These are phyloP conservation scores for Heterochromis multidens DNA, from an alignment of 2,113 vertebrate species.

Conservation along the genomic window DNA sequence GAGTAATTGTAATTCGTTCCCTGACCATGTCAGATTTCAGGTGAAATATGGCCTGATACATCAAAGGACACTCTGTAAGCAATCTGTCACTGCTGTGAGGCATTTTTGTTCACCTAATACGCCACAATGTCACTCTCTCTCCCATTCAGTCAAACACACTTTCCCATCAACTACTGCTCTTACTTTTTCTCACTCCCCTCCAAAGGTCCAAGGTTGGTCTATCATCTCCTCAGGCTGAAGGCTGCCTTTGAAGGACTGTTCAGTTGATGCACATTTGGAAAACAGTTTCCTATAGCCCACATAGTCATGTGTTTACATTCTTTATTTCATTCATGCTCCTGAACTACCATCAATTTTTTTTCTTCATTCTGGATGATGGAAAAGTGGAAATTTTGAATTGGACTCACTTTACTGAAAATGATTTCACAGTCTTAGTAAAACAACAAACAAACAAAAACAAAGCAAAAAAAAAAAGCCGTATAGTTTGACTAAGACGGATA, in stretches of 20 bases:
- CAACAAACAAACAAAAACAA: no score
- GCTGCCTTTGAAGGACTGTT: neutral
- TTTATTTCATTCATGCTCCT: neutral
- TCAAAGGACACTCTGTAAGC: neutral
- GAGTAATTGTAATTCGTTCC: neutral
- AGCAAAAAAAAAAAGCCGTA: accelerated
- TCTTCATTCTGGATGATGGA: neutral
- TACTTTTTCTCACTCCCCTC: neutral
- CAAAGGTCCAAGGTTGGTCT: neutral
- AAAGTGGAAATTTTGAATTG: neutral
- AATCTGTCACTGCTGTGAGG: neutral
- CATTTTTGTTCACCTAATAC: neutral
- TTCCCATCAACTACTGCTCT: neutral
- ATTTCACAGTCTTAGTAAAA: neutral
- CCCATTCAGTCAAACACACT: neutral
- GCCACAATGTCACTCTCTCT: neutral
- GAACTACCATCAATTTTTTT: neutral
- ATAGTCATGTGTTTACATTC: neutral
- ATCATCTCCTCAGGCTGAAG: neutral
- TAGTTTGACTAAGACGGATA: neutral
- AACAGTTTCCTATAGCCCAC: neutral
- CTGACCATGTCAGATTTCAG: neutral
- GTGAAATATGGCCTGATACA: neutral
- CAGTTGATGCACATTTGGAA: neutral
- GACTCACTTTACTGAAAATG: neutral